Base-by-base conservation (phyloP, 1,140 invertebrate genomes). In the Heliconius hewitsoni region DNA sequence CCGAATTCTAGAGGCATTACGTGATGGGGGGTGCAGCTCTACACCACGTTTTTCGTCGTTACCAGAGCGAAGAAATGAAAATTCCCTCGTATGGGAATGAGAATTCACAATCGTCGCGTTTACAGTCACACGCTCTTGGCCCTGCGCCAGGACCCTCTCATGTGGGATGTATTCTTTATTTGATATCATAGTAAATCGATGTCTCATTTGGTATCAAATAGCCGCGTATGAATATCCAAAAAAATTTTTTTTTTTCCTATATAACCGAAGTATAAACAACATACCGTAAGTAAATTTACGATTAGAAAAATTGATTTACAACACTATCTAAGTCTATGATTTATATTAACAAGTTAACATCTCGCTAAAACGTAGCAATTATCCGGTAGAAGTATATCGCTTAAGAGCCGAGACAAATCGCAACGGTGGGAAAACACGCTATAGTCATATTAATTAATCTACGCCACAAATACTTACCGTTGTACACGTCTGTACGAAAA, bases 361-460 rank as follows among this genome's bases (percentile, higher is more conserved):
- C n/a, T 73, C 30, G 27, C 52, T 76, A 71, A 79, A 74, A 52
- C 60, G 57, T 74, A 73, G 19, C 76, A 83, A 81, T 83, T 78
- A 80, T 74, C 57, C 76, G 77, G 79, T 80, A 76, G 79, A 80
- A 76, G 74, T 52, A 74, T 74, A 60, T 57, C 76, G 80, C 76
- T 55, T 79, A 77, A 73, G 30, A 78, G 76, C 74, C 82, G 82
- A 79, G 89, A 84, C 88, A 81, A 91, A 93, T 89, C 77, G 76
- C 81, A 79, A 91, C 84, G 89, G 89, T 93, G 91, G 90, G 91
- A 93, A 90, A 82, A 80, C 90, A 91, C 87, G 89, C 87, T 74
- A 90, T 76, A 42, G 71, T 42, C 74, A 78, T 76, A 76, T 70
- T 70, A 23, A 76, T 70, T 70, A 23, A 66, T 30, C 16, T 66